Evolutionary conservation across 2,888 invertebrate genomes (phyloP).

Genomic region (Cataglyphis livida): DNA sequence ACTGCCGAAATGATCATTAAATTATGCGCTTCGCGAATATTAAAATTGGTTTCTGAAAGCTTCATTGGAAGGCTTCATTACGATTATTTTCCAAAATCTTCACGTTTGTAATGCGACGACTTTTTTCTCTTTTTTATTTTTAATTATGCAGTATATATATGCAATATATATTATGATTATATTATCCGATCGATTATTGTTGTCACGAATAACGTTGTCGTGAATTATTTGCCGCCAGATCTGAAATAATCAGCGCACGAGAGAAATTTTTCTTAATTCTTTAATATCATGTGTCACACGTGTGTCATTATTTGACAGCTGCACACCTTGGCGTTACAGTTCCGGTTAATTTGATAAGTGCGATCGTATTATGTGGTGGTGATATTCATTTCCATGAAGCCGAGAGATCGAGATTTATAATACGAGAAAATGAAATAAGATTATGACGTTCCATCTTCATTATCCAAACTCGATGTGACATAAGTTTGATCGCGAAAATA

Average conservation of each 20-base stretch:
- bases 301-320: conserved; percentile 47
- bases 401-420: conserved; percentile 48
- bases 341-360: conserved; percentile 50
- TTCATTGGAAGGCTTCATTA: not conserved
- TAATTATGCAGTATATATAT: not conserved
- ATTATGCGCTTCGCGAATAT: conserved; percentile 4
- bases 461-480: conserved; percentile 50
- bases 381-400: conserved; percentile 47
- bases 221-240: conserved; percentile 25
- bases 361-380: conserved; percentile 53
- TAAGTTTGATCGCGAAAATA: conserved; percentile 53
- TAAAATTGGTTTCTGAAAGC: not conserved
- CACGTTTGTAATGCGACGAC: not conserved
- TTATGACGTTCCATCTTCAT: conserved; percentile 57
- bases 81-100: not conserved
- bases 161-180: not conserved
- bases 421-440: conserved; percentile 54
- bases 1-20: not conserved
- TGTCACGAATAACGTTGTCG: not conserved
- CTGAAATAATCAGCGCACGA: conserved; percentile 6
- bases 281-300: conserved; percentile 40
- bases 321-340: conserved; percentile 47
- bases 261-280: conserved; percentile 47
- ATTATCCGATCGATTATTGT: conserved; percentile 13
- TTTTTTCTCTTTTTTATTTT: not conserved